Evolutionary conservation across 2,888 invertebrate genomes (phyloP).

Genomic region (Steinernema carpocapsae): DNA sequence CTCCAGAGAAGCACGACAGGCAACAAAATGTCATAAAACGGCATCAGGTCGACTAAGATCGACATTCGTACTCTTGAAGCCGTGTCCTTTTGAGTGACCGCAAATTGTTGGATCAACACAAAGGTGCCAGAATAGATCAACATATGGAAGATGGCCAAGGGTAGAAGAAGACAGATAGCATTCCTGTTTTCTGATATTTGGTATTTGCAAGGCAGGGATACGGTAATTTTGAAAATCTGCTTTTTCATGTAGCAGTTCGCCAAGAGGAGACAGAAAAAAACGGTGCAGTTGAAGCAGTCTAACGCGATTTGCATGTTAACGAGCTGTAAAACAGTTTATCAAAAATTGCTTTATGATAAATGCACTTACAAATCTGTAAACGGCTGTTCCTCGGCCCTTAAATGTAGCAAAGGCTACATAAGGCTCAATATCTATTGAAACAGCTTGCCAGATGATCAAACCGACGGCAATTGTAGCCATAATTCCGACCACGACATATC

Average conservation of each 20-base stretch:
- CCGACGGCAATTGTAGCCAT: neutral
- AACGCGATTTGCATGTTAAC: constrained; percentile 26
- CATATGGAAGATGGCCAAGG: constrained; percentile 11
- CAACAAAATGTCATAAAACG: constrained; percentile 15
- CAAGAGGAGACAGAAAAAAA: constrained; percentile 10
- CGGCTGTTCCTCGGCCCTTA: neutral
- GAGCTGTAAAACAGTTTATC: neutral
- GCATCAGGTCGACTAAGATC: constrained; percentile 17
- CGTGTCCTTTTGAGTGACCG: neutral
- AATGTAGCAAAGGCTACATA: constrained; percentile 1
- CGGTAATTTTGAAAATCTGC: neutral
- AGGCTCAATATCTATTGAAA: constrained; percentile 9
- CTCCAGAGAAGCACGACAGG: constrained; percentile 29
- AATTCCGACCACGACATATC: constrained; percentile 2
- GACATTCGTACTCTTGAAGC: constrained; percentile 6
- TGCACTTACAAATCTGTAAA: neutral
- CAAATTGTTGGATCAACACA: constrained; percentile 1
- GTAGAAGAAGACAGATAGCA: constrained; percentile 4
- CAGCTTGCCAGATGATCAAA: neutral
- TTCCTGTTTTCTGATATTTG: constrained; percentile 9
- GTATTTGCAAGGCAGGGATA: constrained; percentile 3
- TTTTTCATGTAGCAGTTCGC: constrained; percentile 3
- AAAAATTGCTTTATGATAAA: neutral
- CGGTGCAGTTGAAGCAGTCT: neutral
- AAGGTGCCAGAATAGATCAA: constrained; percentile 12